phyloP scores from a whole-genome alignment of 2,113 vertebrate species.

The Eidolon helvum region DNA sequence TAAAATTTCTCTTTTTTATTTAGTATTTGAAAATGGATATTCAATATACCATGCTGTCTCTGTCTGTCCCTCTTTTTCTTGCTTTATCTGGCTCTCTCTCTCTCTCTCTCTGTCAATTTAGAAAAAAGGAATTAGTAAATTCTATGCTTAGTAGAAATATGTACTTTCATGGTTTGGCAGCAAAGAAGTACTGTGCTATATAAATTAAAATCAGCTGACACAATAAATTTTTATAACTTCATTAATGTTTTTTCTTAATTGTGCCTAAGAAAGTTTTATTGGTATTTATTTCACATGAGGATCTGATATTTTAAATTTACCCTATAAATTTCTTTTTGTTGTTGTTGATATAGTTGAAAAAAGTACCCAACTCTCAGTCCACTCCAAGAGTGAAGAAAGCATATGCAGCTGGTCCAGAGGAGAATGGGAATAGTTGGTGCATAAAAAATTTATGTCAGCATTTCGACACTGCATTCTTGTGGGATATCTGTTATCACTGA shows the following conservation, averaged over 20 bases:
- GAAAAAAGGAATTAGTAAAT: not conserved
- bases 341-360: conserved; percentile 58
- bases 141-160: not conserved
- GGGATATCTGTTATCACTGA: conserved; percentile 86
- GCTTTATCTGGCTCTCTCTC: not conserved
- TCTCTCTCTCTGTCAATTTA: not conserved
- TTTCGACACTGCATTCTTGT: conserved; percentile 82
- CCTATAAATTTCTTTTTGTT: not conserved
- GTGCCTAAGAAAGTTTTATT: conserved; percentile 44
- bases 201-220: conserved; percentile 24
- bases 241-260: conserved; percentile 65
- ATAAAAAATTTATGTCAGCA: conserved; percentile 84
- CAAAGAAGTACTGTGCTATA: not conserved
- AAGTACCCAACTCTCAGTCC: conserved; percentile 64
- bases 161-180: not conserved
- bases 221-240: conserved; percentile 27
- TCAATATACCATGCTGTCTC: not conserved
- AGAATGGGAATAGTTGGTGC: conserved; percentile 79
- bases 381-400: conserved; percentile 70
- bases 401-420: conserved; percentile 79
- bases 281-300: conserved; percentile 30
- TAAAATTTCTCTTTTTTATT: not conserved
- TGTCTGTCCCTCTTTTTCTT: not conserved
- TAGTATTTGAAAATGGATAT: not conserved
- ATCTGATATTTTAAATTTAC: conserved; percentile 48